Conservation (phyloP, 2,113 vertebrate genomes). For the Python bivittatus region DNA sequence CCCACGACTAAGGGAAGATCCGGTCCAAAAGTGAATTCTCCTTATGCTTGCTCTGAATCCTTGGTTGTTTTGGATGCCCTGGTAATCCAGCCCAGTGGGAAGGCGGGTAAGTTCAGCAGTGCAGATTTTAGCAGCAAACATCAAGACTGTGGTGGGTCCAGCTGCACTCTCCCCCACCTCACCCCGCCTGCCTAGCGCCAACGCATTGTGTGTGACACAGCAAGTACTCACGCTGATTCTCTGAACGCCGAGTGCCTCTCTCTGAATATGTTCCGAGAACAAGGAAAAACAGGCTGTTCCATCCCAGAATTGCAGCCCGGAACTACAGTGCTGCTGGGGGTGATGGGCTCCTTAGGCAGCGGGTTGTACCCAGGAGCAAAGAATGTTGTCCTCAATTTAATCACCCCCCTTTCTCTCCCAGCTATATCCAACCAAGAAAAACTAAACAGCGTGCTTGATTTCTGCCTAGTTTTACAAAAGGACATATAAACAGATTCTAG, state of each 20-base stretch:
- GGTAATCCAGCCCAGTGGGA: background rate
- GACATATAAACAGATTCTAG: background rate
- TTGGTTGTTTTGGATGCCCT: background rate
- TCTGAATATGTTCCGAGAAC: conserved; percentile 13
- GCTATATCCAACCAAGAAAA: background rate
- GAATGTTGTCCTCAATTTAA: background rate
- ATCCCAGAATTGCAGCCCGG: background rate
- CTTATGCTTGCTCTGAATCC: background rate
- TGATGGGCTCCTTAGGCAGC: background rate
- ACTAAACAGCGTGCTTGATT: background rate
- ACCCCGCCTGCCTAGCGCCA: background rate
- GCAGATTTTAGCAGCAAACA: background rate
- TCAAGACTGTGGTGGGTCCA: background rate
- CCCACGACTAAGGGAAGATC: background rate
- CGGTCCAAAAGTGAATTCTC: background rate
- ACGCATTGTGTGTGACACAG: background rate
- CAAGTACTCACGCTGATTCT: background rate
- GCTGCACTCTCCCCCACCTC: background rate
- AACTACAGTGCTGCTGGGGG: background rate
- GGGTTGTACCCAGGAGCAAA: background rate
- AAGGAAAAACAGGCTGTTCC: conserved; percentile 35
- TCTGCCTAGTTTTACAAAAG: background rate
- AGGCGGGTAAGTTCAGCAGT: background rate
- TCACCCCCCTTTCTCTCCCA: background rate
- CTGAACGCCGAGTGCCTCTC: background rate